Evolutionary conservation across 1,140 invertebrate genomes (phyloP).

Genomic region (Bradysia coprophila): DNA sequence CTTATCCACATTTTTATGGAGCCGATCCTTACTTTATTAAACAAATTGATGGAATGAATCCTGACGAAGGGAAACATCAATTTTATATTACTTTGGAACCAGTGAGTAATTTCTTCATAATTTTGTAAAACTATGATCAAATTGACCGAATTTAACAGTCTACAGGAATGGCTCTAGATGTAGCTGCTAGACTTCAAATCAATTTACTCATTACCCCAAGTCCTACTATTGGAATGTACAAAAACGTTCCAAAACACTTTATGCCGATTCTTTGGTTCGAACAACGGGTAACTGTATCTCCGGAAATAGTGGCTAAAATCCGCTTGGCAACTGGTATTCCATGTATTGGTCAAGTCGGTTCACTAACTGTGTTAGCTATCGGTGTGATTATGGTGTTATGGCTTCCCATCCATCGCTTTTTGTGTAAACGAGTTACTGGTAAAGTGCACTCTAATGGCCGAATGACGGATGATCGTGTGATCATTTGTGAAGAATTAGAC

Average conservation of each 20-base stretch:
- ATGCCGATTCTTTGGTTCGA: constrained; percentile 66
- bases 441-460: too few relatives aligned
- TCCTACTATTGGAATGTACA: constrained; percentile 29
- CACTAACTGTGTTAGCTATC: too few relatives aligned
- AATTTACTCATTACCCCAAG: constrained; percentile 53
- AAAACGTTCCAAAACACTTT: constrained; percentile 41
- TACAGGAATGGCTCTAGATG: constrained; percentile 52
- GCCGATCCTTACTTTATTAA: constrained; percentile 46
- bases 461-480: too few relatives aligned
- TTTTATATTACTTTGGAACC: constrained; percentile 59
- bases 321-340: too few relatives aligned
- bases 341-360: too few relatives aligned
- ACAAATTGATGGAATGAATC: constrained; percentile 46
- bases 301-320: constrained; percentile 27
- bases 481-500: too few relatives aligned
- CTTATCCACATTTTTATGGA: constrained; percentile 71
- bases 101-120: constrained; percentile 27
- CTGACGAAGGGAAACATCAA: constrained; percentile 43
- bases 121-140: neutral
- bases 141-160: constrained; percentile 23
- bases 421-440: too few relatives aligned
- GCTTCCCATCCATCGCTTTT: too few relatives aligned
- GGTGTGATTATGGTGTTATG: too few relatives aligned
- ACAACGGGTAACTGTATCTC: constrained; percentile 37
- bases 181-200: constrained; percentile 53